A percentile compares a stretch with the other conserved stretches of the same genome.
Conservation (phyloP, 64 coral and sea anemone genomes). For the Dendrophyllia cribrosa region DNA sequence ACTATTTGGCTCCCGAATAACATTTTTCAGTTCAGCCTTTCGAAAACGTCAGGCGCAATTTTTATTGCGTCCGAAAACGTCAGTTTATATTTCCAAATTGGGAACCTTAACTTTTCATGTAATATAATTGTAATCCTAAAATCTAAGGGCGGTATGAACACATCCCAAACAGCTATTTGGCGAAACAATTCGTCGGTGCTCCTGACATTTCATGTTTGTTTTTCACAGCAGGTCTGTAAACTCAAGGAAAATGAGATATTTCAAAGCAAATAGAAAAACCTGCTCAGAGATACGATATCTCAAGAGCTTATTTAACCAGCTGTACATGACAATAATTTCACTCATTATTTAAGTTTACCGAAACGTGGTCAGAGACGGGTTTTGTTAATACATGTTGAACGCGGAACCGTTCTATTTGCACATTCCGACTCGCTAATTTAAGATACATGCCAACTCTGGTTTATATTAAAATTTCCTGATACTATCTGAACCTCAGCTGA, state of each 20-base stretch:
- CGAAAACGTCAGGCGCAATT: no score
- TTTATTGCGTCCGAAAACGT: no score
- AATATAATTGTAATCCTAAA: no score
- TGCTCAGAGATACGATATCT: constrained; percentile 15
- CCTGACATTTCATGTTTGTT: not conserved
- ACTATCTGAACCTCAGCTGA: no score
- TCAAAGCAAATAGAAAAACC: constrained; percentile 34
- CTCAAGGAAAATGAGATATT: constrained; percentile 39
- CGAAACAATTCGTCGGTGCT: no score
- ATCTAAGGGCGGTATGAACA: no score
- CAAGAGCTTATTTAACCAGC: constrained; percentile 51
- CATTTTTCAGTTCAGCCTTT: no score
- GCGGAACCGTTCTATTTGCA: not conserved
- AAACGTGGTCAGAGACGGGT: constrained; percentile 39
- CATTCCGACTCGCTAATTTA: not conserved
- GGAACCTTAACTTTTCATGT: no score
- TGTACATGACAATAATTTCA: constrained; percentile 22
- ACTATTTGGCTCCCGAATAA: no score
- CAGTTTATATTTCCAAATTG: no score
- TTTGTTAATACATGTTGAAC: constrained; percentile 3
- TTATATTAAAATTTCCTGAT: not conserved
- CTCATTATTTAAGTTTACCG: constrained; percentile 32
- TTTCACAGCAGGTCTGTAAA: constrained; percentile 30
- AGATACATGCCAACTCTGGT: not conserved
- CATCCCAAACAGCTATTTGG: no score